These are phyloP conservation scores for Sericinus montela DNA, from an alignment of 2,888 invertebrate genomes.

Conservation along the genomic window DNA sequence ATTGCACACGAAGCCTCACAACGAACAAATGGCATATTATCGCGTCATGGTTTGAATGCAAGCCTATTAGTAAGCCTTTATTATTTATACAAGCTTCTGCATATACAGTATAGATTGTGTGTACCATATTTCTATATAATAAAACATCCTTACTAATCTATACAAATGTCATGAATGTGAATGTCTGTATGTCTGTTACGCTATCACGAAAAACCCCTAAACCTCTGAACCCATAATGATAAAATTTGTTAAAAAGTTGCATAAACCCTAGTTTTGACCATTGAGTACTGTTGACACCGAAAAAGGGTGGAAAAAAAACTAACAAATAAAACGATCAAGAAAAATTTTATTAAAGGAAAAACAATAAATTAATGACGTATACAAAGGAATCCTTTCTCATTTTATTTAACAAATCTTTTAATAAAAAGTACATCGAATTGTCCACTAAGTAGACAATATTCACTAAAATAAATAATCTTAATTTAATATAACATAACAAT, in stretches of 20 bases:
- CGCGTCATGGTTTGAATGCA: background rate
- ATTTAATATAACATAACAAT: background rate
- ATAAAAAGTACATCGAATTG: slow-evolving; percentile 13
- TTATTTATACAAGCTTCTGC: background rate
- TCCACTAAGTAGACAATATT: background rate
- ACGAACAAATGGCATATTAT: background rate
- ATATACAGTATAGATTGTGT: too few species aligned
- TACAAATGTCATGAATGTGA: too few species aligned
- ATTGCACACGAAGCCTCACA: background rate
- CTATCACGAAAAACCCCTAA: too few species aligned
- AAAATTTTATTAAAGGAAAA: background rate
- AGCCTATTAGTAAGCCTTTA: background rate
- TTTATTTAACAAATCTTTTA: slow-evolving; percentile 3
- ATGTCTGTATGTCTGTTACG: too few species aligned
- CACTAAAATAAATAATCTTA: slow-evolving; percentile 2
- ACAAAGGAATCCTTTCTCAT: background rate
- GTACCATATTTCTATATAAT: too few species aligned
- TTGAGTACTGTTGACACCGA: too few species aligned
- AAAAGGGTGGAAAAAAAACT: too few species aligned
- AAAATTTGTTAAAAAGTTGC: too few species aligned
- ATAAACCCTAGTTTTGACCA: too few species aligned
- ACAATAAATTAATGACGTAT: background rate
- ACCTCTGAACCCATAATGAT: too few species aligned
- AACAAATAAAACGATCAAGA: too few species aligned
- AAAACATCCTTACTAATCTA: too few species aligned